Base-by-base conservation (phyloP, 2,797 vertebrate genomes). In the Acestrorhynchus altus region DNA sequence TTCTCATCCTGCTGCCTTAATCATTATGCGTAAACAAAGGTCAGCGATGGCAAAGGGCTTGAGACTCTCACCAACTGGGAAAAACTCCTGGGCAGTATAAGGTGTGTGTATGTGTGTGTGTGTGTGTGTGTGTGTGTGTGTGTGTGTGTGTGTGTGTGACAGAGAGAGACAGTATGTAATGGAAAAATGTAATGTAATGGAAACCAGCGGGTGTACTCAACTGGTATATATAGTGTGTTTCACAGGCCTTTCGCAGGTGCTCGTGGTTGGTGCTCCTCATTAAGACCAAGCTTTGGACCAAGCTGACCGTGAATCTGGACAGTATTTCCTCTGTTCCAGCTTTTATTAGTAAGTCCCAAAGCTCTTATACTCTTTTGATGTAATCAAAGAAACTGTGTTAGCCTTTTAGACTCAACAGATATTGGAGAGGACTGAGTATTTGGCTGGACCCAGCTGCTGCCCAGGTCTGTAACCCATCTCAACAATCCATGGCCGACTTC, bases 21-120 rank as follows among this genome's bases (percentile, higher is more conserved):
- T 74, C 72, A 20, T 44, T 0, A 56, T 72, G 57, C 54, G 15
- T 81, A 76, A 83, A 82, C 75, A 78, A 16, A 67, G 22, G 74
- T 56, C 26, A 56, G 60, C 56, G 42, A 51, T 52, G 18, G 44
- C 64, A 51, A 60, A 80, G 72, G 49, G 54, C 35, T 46, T 20
- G 77, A 26, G 72, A 40, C 64, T 67, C 65, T 79, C 66, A 44
- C 20, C 20, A 5, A 65, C 24, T 12, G 11, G 63, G 63, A 42
- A 64, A 42, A 72, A 78, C 71, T 56, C 44, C 40, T 57, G 42
- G 77, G 61, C 40, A 24, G 46, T 31, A 28, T 65, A 72, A 65
- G 63, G 63, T 42, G 56, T 65, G 63, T 35, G n/a, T n/a, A n/a
- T n/a, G n/a, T n/a, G n/a, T n/a, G 31, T 42, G 56, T 65, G 63